phyloP scores from a whole-genome alignment of 1,140 invertebrate species.

The Idris sp. region DNA sequence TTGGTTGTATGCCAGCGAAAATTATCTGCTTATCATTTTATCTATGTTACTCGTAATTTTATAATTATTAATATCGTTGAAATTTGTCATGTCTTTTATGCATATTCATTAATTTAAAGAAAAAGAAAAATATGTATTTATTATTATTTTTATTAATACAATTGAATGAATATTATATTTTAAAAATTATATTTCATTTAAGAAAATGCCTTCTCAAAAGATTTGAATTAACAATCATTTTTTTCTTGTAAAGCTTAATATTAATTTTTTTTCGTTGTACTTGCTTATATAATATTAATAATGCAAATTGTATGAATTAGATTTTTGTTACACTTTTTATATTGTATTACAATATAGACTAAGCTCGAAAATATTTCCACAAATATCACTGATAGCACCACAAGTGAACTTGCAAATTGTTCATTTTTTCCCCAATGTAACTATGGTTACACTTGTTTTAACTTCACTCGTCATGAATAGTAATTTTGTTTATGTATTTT shows the following conservation, averaged over 20 bases:
- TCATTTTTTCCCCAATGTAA: slow-evolving; percentile 6
- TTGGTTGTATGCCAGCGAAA: slow-evolving; percentile 60
- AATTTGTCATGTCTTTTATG: slow-evolving; percentile 29
- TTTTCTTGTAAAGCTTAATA: slow-evolving; percentile 14
- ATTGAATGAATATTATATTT: no score
- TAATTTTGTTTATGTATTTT: slow-evolving; percentile 5
- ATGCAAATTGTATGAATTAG: slow-evolving; percentile 35
- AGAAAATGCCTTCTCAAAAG: no score
- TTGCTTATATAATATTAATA: slow-evolving; percentile 29
- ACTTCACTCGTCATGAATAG: slow-evolving; percentile 5
- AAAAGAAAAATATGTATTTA: no score
- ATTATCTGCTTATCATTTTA: slow-evolving; percentile 42
- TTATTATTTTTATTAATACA: no score
- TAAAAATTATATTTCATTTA: no score
- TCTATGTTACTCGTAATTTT: slow-evolving; percentile 28
- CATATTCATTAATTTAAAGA: no score
- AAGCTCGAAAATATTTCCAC: slow-evolving; percentile 53
- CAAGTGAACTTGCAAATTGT: slow-evolving; percentile 42
- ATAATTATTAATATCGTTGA: slow-evolving; percentile 35
- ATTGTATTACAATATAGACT: slow-evolving; percentile 21
- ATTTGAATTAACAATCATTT: no score
- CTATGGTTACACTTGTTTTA: slow-evolving; percentile 13
- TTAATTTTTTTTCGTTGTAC: slow-evolving; percentile 36
- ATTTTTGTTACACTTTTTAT: slow-evolving; percentile 23
- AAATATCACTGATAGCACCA: slow-evolving; percentile 60